Base-by-base conservation (phyloP, 1,140 invertebrate species). In the Heliconius nattereri region DNA sequence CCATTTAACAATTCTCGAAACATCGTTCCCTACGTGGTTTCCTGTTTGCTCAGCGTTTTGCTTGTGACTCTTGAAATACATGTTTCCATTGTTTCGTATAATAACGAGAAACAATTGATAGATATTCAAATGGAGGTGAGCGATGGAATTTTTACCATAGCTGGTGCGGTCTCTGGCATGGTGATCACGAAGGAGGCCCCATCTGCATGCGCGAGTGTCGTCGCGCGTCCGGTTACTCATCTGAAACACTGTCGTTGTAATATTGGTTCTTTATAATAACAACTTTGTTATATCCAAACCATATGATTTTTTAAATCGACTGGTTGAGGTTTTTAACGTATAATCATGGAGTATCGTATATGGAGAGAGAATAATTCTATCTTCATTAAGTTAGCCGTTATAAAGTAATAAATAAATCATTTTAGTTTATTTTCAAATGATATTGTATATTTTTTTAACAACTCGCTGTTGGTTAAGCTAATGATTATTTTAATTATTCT, bases 81-180 rank as follows among this genome's bases (percentile, higher is more conserved):
- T 81, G 76, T 87, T 85, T 84, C 86, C 84, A 91, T 91, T 90
- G 88, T 91, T 89, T 89, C 85, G 84, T 87, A 86, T 87, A 90
- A 88, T 91, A 90, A 89, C 86, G 80, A 90, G 87, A 89, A 89
- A 91, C 88, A 89, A 89, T 92, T 85, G 89, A 86, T 89, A 83
- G 84, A 85, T 90, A 89, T 90, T 89, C 86, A 90, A 93, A 92
- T 92, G 89, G 89, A 89, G 85, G 82, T 86, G 85, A 85, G 83
- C 82, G 85, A 91, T 90, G 92, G 92, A 88, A 94, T 94, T 94
- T 92, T 91, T 92, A 91, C 92, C 91, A 90, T 89, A 92, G 85
- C 77, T 78, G 87, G 85, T 73, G 76, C 81, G 86, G 84, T 90
- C 90, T 89, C 90, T 89, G 85, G 91, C 87, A 93, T 93, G 85